Evolutionary conservation across 2,113 vertebrate species (phyloP), one percentile per base, ranked within the genome.

Genomic region (Larimichthys polyactis): DNA sequence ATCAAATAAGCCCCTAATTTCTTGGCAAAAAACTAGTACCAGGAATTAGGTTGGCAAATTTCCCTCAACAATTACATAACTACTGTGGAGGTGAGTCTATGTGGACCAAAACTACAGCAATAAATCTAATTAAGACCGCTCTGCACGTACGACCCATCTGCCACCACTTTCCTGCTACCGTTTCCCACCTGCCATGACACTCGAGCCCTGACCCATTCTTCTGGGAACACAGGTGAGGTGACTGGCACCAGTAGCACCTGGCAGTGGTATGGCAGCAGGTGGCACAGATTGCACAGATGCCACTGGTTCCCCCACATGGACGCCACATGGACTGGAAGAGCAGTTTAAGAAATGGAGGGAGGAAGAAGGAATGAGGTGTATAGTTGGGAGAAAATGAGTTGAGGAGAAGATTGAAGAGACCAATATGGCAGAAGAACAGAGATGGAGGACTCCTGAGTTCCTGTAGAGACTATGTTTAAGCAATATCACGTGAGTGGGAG

Each of bases 211-310:
- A 72, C 62, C 87, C 9, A 19, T 46, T 60, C 58, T 63, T 54
- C 54, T 69, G 55, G 65, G 60, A 59, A 52, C 36, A 49, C 44
- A 20, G 75, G 52, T 49, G 11, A 51, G 40, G 65, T 0, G 27
- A 49, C 51, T 62, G 57, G 55, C 75, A 65, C 54, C 44, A 62
- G 62, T 36, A 73, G 78, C 73, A 74, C 66, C 63, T 88, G 89
- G 88, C 78, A 77, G 58, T 19, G 60, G 44, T 69, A 73, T 59
- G 79, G 79, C 86, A 92, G 92, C 90, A 89, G 86, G 81, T 80
- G 79, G 90, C 60, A 78, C 90, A 93, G 87, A 89, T 84, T 83
- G 86, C 78, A 62, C 77, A 83, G 89, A 82, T 83, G 81, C 70
- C 24, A 27, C 75, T 20, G 40, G 66, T 77, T 69, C 44, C 52